phyloP scores from a whole-genome alignment of 2,113 vertebrate species.

The Ophiodon elongatus region DNA sequence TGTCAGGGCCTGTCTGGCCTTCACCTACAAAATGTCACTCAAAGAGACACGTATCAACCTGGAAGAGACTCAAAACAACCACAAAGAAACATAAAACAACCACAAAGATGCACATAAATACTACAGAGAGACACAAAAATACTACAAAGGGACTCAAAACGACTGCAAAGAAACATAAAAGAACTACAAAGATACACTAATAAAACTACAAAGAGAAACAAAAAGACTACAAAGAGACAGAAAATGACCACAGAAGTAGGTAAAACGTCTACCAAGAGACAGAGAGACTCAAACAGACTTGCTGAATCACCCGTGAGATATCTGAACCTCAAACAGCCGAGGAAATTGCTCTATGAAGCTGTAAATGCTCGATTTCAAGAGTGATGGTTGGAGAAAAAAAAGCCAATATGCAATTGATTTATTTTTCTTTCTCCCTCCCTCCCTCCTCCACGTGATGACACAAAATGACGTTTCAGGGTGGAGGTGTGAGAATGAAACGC shows the following conservation, averaged over 20 bases:
- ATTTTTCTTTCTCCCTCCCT: not conserved
- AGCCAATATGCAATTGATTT: conserved; percentile 46
- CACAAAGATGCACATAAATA: too few relatives aligned
- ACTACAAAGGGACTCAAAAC: not conserved
- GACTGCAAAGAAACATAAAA: not conserved
- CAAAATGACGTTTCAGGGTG: not conserved
- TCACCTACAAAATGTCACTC: too few relatives aligned
- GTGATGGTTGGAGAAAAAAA: conserved; percentile 36
- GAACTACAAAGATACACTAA: too few relatives aligned
- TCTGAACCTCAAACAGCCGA: conserved; percentile 56
- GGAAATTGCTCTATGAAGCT: conserved; percentile 58
- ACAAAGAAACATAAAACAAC: not conserved
- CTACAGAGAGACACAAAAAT: too few relatives aligned
- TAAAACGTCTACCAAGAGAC: too few relatives aligned
- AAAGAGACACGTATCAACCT: too few relatives aligned
- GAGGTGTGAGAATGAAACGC: not conserved
- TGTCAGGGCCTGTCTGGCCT: too few relatives aligned
- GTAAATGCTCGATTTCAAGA: conserved; percentile 32
- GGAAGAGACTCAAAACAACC: not conserved
- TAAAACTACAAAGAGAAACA: not conserved
- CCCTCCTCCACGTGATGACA: not conserved
- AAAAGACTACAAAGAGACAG: too few relatives aligned
- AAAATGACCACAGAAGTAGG: not conserved
- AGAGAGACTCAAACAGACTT: not conserved
- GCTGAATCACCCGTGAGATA: conserved; percentile 55